Evolutionary conservation across 1,140 invertebrate species (phyloP), one percentile per base, ranked within the genome.

Genomic region (Glomeris maerens): DNA sequence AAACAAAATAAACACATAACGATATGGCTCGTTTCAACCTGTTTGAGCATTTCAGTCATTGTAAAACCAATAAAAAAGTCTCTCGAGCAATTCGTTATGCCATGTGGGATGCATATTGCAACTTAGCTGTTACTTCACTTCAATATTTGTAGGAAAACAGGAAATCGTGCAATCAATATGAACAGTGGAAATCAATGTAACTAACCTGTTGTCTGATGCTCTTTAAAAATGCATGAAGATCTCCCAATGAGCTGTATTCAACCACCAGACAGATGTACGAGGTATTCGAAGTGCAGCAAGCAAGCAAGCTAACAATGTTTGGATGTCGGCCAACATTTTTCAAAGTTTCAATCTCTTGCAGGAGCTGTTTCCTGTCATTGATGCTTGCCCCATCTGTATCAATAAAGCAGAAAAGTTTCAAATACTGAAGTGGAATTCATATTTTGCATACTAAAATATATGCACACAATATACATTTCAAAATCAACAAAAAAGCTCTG

Each of bases 281-380:
- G 14, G 50, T 1, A 20, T 21, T 21, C 21, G 41, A 14, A 36
- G 41, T 7, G 49, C 27, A 44, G 26, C 13, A 51, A 20, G 38
- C 26, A 31, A 2, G 21, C 7, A 23, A 40, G 20, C 28, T 52
- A 21, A 29, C 48, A 46, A 46, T 46, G 38, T 45, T 53, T 2
- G 17, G 27, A 10, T 45, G 10, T 36, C 17, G 36, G 5, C 45
- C 45, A 27, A 46, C 45, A 38, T 46, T 23, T 27, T 23, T 46
- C 3, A 46, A 10, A n/a, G 7, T 46, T 38, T 46, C 22, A 4
- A 46, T 46, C 29, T 46, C 45, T 14, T 36, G 4, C 17, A 46
- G 26, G 14, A 46, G 26, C 29, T 46, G 45, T 4, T 27, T 10
- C 25, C 21, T 21, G 21, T 44, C 41, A 44, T 36, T 20, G 20